Base-by-base conservation (phyloP, 1,140 invertebrate genomes). In the Palaemon carinicauda region DNA sequence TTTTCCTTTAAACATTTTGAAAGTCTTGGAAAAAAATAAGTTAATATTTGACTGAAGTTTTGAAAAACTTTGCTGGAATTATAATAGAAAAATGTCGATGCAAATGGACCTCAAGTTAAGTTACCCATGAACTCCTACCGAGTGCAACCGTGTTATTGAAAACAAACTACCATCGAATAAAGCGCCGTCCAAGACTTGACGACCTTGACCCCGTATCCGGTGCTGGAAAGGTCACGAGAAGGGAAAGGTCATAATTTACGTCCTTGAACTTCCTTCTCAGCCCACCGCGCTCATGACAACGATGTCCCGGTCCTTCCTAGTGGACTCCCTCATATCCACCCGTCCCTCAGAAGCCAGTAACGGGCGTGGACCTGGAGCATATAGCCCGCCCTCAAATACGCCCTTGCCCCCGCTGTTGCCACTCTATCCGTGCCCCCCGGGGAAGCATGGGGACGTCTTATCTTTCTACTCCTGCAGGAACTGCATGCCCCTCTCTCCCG, bases 231-330 rank as follows among this genome's bases (percentile, higher is more conserved):
- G 41, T 41, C 3, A 41, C 41, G 7, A 9, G 3, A 12, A 41
- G 41, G 7, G 7, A 7, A 12, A 41, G 41, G 7, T 12, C 41
- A 41, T 9, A 41, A 9, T 41, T 41, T 41, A 12, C 12, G 41
- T 9, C 41, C 41, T 41, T 41, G 41, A 41, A 4, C 21, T 21
- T 41, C 9, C 29, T 73, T 15, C 53, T 24, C 15, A 17, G 71
- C 33, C 21, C 9, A 21, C 29, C 10, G 21, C 71, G 31, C 75
- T 50, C 75, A 88, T 88, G 87, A 78, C 78, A 80, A 71, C 71
- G 17, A 90, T 90, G 90, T 90, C 90, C 41, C 89, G 90, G 33
- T 90, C 90, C 41, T 90, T 90, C 84, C 88, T 90, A 52, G 90
- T 90, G 56, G 90, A 90, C 80, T 90, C 90, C 19, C 89, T 90